Percentiles rank a stretch among this genome's conserved stretches.
Evolutionary conservation across 2,113 vertebrate species (phyloP).

Genomic region (Atractosteus spatula): DNA sequence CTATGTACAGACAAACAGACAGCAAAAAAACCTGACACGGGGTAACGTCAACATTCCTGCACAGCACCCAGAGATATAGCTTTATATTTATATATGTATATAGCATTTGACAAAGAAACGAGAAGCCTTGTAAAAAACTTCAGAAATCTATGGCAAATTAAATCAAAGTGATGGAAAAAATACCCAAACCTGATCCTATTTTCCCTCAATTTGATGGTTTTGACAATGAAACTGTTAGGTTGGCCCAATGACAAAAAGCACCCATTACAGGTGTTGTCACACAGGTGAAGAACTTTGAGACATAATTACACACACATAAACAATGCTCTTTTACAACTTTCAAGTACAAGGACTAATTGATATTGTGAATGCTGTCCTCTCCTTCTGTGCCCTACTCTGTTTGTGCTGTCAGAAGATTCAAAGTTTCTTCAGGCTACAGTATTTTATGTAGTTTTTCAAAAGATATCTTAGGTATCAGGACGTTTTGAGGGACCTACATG

Average conservation of each 20-base stretch:
- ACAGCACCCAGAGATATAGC: conserved; percentile 1
- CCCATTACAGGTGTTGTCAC: background rate
- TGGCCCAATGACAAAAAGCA: background rate
- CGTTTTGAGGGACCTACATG: no score
- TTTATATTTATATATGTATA: conserved; percentile 7
- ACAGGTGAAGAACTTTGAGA: no score
- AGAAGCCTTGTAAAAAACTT: background rate
- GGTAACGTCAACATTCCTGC: background rate
- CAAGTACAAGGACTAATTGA: no score
- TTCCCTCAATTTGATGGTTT: background rate
- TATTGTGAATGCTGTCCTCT: no score
- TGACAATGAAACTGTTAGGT: background rate
- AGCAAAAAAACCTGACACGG: background rate
- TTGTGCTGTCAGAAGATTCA: no score
- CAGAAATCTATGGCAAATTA: background rate
- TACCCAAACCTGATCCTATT: background rate
- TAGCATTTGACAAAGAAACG: background rate
- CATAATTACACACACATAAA: no score
- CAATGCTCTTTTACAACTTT: no score
- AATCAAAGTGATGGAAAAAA: background rate
- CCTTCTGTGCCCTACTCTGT: no score
- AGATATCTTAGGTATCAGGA: no score
- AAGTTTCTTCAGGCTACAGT: no score
- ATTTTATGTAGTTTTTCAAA: no score
- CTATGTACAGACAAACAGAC: conserved; percentile 1